Percentiles rank a stretch among this genome's conserved stretches.
Conservation (phyloP, 2,113 vertebrate genomes). For the Platichthys flesus region DNA sequence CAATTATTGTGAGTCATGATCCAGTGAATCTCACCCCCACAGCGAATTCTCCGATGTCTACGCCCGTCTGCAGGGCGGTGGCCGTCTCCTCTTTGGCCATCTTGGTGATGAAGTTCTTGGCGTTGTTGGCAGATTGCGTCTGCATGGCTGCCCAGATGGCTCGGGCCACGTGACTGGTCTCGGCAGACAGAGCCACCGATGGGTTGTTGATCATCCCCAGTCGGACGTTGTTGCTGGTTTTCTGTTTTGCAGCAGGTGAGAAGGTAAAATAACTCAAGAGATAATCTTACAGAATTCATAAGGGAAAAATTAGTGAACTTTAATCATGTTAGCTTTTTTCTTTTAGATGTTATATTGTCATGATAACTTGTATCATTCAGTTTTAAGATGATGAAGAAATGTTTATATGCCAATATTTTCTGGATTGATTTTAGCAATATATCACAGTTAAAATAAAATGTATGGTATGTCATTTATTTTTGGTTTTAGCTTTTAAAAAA, state of each 20-base stretch:
- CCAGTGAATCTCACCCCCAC: conserved; percentile 86
- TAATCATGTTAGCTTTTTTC: not conserved
- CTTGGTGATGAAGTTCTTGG: conserved; percentile 99
- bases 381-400: too few relatives aligned
- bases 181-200: conserved; percentile 69
- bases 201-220: conserved; percentile 95
- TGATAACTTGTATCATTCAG: not conserved
- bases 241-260: conserved; percentile 57
- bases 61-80: conserved; percentile 83
- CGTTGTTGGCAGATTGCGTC: conserved; percentile 92
- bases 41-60: conserved; percentile 86
- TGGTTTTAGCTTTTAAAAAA: not conserved
- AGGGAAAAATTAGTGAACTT: not conserved
- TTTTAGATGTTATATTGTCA: not conserved
- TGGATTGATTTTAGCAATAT: too few relatives aligned
- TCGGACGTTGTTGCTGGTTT: conserved; percentile 92
- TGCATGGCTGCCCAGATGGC: conserved; percentile 95
- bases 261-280: not conserved
- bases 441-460: too few relatives aligned
- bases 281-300: not conserved
- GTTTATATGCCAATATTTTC: not conserved
- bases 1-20: not conserved
- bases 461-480: too few relatives aligned
- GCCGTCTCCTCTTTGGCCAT: conserved; percentile 92
- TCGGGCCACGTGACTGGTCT: conserved; percentile 83